Evolutionary conservation across 2,888 invertebrate species (phyloP).

Genomic region (Myathropa florea): DNA sequence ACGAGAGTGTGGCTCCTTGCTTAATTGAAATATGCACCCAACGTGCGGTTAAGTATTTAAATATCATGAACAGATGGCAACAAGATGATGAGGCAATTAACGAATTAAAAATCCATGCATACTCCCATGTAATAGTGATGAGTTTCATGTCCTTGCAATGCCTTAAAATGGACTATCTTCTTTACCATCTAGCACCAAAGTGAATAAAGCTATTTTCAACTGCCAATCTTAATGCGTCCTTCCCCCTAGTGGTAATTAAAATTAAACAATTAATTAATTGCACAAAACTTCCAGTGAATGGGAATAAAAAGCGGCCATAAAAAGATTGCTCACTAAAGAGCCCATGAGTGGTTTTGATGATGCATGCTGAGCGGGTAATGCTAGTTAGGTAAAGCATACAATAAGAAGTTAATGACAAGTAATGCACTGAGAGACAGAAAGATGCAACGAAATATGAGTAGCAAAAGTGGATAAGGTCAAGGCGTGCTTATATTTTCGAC

Average conservation of each 20-base stretch:
- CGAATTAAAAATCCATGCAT: too few species aligned
- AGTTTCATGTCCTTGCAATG: neutral
- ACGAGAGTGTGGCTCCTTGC: neutral
- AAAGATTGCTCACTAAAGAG: neutral
- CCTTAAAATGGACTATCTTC: neutral
- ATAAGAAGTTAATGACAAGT: neutral
- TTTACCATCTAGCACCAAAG: neutral
- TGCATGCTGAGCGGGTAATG: neutral
- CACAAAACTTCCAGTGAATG: neutral
- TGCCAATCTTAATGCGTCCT: neutral
- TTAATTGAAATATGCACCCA: constrained; percentile 33
- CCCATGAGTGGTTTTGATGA: neutral
- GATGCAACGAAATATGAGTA: neutral
- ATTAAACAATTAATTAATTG: neutral
- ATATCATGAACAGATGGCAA: neutral
- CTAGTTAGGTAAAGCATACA: neutral
- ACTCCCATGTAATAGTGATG: too few species aligned
- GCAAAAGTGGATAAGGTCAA: too few species aligned
- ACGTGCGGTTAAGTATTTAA: neutral
- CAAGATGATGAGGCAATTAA: neutral
- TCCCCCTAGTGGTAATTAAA: neutral
- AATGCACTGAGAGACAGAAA: neutral
- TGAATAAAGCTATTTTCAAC: neutral
- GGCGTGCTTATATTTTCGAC: too few species aligned
- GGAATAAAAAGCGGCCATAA: neutral